Percentiles rank a stretch among this genome's conserved stretches.
phyloP scores from a whole-genome alignment of 2,113 vertebrate genomes.

The Stigmatopora argus region DNA sequence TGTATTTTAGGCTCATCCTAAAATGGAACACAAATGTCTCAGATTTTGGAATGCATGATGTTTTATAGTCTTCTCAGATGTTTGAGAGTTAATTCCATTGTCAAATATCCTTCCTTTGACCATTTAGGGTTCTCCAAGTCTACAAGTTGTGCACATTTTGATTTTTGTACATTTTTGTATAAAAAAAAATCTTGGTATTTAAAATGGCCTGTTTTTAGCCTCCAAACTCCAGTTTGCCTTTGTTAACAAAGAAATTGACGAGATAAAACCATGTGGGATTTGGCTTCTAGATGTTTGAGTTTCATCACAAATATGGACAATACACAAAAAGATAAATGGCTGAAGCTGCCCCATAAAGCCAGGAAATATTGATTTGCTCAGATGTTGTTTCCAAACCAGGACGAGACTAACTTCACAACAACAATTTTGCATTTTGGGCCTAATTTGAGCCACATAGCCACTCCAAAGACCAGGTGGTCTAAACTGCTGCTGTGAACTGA shows the following conservation, averaged over 20 bases:
- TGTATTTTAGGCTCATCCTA: no score
- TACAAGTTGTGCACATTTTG: no score
- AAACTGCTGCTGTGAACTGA: conserved; percentile 47
- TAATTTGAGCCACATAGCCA: neutral
- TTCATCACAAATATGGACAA: conserved; percentile 9
- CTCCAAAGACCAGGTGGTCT: conserved; percentile 1
- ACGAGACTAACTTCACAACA: conserved; percentile 35
- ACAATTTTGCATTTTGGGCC: conserved; percentile 14
- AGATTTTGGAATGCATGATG: no score
- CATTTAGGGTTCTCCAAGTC: no score
- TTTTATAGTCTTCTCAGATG: no score
- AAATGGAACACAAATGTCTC: no score
- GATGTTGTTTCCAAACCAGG: neutral
- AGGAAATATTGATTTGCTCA: neutral
- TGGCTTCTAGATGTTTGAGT: conserved; percentile 1
- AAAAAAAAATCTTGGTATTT: no score
- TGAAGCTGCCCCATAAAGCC: conserved; percentile 1
- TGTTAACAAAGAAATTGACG: neutral
- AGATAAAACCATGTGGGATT: conserved; percentile 3
- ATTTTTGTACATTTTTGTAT: no score
- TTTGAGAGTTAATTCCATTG: no score
- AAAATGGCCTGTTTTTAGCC: no score
- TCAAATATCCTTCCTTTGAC: no score
- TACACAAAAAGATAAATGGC: neutral
- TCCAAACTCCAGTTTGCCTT: no score